Evolutionary conservation across 1,140 invertebrate genomes (phyloP).

Genomic region (Samia ricini): DNA sequence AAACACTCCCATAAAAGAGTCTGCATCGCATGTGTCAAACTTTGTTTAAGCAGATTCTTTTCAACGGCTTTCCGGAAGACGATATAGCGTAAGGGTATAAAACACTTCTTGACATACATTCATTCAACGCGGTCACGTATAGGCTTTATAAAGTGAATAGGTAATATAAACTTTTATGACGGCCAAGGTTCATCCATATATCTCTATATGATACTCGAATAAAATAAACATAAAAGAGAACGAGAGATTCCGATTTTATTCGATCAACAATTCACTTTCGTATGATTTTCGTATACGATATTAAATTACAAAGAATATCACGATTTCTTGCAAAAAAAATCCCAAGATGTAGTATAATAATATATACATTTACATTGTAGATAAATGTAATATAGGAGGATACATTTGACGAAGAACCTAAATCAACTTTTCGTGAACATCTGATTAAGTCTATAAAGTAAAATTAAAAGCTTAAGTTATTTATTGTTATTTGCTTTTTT

Average conservation of each 20-base stretch:
- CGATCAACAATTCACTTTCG: not conserved
- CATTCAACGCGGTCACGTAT: not conserved
- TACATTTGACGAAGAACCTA: not conserved
- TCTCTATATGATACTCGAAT: not conserved
- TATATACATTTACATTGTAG: not conserved
- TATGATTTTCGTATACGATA: not conserved
- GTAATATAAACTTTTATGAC: constrained; percentile 2
- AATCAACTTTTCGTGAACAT: not conserved
- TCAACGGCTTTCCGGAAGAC: too few relatives aligned
- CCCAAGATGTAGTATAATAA: not conserved
- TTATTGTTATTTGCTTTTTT: too few relatives aligned
- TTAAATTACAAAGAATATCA: not conserved
- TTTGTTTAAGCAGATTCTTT: not conserved
- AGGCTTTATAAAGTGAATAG: not conserved
- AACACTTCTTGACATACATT: not conserved
- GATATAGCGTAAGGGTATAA: not conserved
- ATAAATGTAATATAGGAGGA: not conserved
- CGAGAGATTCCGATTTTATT: constrained; percentile 6
- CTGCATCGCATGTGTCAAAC: not conserved
- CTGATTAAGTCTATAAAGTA: not conserved
- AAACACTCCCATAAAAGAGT: not conserved
- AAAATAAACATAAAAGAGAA: not conserved
- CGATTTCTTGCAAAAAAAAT: not conserved
- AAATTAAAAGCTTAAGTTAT: not conserved
- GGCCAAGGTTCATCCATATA: constrained; percentile 2